Evolutionary conservation across 2,888 invertebrate genomes (phyloP).

Genomic region (Andrena flavipes): DNA sequence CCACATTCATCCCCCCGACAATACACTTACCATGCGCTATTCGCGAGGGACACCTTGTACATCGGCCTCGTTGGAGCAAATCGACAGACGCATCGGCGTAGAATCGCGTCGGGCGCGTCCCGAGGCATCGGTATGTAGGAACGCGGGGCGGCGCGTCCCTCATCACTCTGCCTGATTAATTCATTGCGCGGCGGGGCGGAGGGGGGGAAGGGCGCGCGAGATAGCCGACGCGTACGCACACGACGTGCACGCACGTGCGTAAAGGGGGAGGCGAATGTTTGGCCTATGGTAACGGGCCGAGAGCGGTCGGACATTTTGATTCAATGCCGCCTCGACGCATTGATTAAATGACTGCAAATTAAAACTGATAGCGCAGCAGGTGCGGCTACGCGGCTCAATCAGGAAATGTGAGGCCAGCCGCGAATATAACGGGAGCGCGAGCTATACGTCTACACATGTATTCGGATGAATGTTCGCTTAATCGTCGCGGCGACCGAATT

Average conservation of each 20-base stretch:
- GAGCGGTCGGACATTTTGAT: conserved; percentile 70
- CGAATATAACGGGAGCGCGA: conserved; percentile 35
- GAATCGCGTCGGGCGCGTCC: conserved; percentile 59
- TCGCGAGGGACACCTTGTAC: neutral
- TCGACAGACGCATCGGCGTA: conserved; percentile 52
- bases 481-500: conserved; percentile 51
- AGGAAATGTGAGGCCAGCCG: conserved; percentile 34
- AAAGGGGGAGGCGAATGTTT: conserved; percentile 47
- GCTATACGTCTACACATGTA: neutral
- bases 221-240: conserved; percentile 41
- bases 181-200: conserved; percentile 65
- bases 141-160: conserved; percentile 62
- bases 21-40: neutral
- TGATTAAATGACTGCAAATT: conserved; percentile 77
- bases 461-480: conserved; percentile 9
- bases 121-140: conserved; percentile 62
- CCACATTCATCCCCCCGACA: neutral
- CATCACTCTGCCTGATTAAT: conserved; percentile 77
- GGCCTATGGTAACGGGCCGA: conserved; percentile 57
- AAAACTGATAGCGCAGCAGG: conserved; percentile 72
- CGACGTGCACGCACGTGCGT: conserved; percentile 47
- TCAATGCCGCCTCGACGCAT: conserved; percentile 74
- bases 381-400: conserved; percentile 59
- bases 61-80: conserved; percentile 52
- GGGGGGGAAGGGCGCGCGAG: conserved; percentile 34